Evolutionary conservation across 2,888 invertebrate genomes (phyloP), one percentile per base, ranked within the genome.

Genomic region (Frankliniella intonsa): DNA sequence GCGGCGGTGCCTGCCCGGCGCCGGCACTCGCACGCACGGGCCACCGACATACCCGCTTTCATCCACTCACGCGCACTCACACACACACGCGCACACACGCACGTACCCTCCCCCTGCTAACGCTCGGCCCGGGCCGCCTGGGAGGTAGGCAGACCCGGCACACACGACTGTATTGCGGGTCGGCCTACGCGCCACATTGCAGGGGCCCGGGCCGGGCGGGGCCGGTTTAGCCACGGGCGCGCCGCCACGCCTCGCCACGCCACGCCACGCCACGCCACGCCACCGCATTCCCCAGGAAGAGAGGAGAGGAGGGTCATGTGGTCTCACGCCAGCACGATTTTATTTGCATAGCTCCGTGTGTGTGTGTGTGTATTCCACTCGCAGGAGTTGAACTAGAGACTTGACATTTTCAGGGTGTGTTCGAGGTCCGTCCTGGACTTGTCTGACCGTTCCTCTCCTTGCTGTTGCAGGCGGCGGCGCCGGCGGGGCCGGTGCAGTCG

Each of bases 381-480:
- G n/a, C n/a, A n/a, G n/a, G n/a, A n/a, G n/a, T n/a, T n/a, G n/a
- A n/a, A n/a, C n/a, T n/a, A n/a, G n/a, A n/a, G n/a, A n/a, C n/a
- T n/a, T n/a, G n/a, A n/a, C n/a, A n/a, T n/a, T n/a, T n/a, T n/a
- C n/a, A n/a, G n/a, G n/a, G n/a, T n/a, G n/a, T n/a, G n/a, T n/a
- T n/a, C n/a, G n/a, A n/a, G n/a, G n/a, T n/a, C n/a, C n/a, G n/a
- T n/a, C n/a, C n/a, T n/a, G n/a, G n/a, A n/a, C n/a, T n/a, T n/a
- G n/a, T n/a, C n/a, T n/a, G n/a, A n/a, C n/a, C 25, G 55, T 82
- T 10, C 38, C n/a, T 50, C 80, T 81, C 27, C 25, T 82, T 50
- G 11, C 27, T 11, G 11, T 3, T 22, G 49, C 5, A 62, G 62
- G 14, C 62, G 69, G 69, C 55, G 55, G 55, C 55, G 14, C 55